These are phyloP conservation scores for Lasiommata megera DNA, from an alignment of 2,888 invertebrate species.

Conservation along the genomic window DNA sequence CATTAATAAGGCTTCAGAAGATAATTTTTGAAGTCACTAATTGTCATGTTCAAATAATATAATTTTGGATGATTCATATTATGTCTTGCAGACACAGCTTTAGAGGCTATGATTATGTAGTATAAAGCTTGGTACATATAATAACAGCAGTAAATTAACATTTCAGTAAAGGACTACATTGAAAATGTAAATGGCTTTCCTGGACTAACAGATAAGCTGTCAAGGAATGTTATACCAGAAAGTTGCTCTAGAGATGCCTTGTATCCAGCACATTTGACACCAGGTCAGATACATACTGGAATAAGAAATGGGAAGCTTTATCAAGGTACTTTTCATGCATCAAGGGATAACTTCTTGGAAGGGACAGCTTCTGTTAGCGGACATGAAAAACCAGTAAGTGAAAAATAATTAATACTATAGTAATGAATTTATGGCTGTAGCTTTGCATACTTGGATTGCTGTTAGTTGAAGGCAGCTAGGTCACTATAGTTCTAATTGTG, in stretches of 20 bases:
- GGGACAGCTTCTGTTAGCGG: conserved; percentile 91
- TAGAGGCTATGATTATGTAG: too few relatives aligned
- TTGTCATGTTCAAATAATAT: too few relatives aligned
- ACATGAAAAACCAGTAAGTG: conserved; percentile 89
- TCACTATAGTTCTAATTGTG: too few relatives aligned
- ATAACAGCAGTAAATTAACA: neutral
- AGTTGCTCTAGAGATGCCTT: conserved; percentile 83
- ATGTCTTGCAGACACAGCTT: too few relatives aligned
- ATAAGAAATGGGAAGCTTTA: conserved; percentile 87
- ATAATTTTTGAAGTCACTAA: too few relatives aligned
- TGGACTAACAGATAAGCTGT: conserved; percentile 91
- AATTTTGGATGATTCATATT: too few relatives aligned
- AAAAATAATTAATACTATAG: too few relatives aligned
- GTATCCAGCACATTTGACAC: conserved; percentile 92
- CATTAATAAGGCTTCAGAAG: too few relatives aligned
- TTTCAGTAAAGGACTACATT: conserved; percentile 87
- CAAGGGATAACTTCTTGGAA: conserved; percentile 96
- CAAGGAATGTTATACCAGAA: conserved; percentile 83
- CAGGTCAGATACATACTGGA: conserved; percentile 88
- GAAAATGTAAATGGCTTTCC: conserved; percentile 84
- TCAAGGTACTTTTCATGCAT: conserved; percentile 92
- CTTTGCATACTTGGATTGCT: too few relatives aligned
- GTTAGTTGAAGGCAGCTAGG: too few relatives aligned
- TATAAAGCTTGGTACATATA: too few relatives aligned
- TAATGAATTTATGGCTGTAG: too few relatives aligned